Conservation (phyloP, 2,797 vertebrate genomes). For the Liasis olivaceus region DNA sequence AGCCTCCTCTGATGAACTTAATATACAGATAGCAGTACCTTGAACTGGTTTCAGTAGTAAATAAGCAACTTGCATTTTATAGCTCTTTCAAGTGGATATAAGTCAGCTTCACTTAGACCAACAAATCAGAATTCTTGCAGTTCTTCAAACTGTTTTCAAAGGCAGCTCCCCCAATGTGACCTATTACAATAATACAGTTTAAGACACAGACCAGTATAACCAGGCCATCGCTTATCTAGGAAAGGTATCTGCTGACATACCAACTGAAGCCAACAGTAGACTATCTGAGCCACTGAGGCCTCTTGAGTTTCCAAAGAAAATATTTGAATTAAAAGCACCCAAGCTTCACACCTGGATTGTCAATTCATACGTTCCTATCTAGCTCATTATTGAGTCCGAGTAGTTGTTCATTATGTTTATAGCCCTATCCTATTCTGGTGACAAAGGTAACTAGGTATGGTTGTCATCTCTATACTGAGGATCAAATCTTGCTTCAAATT, state of each 20-base stretch:
- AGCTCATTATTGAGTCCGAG: not conserved
- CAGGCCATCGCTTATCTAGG: not conserved
- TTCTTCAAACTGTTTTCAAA: not conserved
- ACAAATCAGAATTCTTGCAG: not conserved
- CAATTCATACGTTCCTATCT: not conserved
- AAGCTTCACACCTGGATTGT: no score
- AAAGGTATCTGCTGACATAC: not conserved
- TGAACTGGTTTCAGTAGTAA: not conserved
- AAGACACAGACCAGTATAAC: not conserved
- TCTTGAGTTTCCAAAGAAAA: no score
- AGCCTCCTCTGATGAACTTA: not conserved
- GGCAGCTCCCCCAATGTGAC: not conserved
- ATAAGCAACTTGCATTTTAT: not conserved
- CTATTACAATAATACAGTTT: not conserved
- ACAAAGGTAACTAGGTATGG: not conserved
- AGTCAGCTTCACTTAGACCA: not conserved
- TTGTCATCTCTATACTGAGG: not conserved
- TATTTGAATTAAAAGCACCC: no score
- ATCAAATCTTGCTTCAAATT: not conserved
- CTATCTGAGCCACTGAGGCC: no score
- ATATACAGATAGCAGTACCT: not conserved
- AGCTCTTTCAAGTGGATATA: not conserved
- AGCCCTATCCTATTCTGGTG: not conserved
- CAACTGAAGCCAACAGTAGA: not conserved
- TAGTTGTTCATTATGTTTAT: not conserved